A percentile compares a stretch with the other conserved stretches of the same genome.
Conservation (phyloP, 2,888 invertebrate genomes). For the Nomada ruficornis region DNA sequence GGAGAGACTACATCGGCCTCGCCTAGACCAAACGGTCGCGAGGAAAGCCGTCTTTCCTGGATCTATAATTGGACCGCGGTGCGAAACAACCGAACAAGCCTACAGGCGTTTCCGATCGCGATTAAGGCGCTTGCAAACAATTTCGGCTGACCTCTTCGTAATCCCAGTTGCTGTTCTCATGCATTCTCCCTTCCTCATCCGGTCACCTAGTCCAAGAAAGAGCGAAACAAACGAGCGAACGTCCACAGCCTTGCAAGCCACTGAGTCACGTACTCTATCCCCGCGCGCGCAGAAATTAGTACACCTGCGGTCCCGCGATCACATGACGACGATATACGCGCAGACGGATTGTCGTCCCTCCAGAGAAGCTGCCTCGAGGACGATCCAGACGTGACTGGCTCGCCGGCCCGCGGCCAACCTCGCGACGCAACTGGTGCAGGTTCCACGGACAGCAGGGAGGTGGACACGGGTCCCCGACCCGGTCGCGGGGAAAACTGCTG, state of each 20-base stretch:
- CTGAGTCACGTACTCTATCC: background rate
- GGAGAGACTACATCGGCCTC: background rate
- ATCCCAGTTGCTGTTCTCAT: slow-evolving; percentile 36
- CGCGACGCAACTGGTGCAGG: slow-evolving; percentile 63
- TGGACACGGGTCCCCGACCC: slow-evolving; percentile 55
- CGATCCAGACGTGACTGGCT: slow-evolving; percentile 51
- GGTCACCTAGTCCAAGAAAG: background rate
- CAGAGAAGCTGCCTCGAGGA: slow-evolving; percentile 42
- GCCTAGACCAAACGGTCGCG: background rate
- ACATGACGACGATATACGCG: slow-evolving; percentile 8
- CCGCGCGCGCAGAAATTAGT: background rate
- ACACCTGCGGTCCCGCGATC: background rate
- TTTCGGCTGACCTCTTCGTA: slow-evolving; percentile 52
- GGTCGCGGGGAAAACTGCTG: slow-evolving; percentile 50
- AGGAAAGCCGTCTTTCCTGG: background rate
- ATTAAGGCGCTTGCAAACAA: background rate
- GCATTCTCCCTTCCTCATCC: slow-evolving; percentile 37
- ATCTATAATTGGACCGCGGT: background rate
- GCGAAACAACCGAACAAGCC: background rate
- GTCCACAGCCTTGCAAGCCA: slow-evolving; percentile 5
- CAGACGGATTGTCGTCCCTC: slow-evolving; percentile 5
- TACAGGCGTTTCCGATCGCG: background rate
- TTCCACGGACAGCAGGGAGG: slow-evolving; percentile 44
- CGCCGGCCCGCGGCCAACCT: slow-evolving; percentile 15
- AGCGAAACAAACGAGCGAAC: background rate